These are phyloP conservation scores for Malthinus flaveolus DNA, from an alignment of 2,888 invertebrate species.

Conservation along the genomic window DNA sequence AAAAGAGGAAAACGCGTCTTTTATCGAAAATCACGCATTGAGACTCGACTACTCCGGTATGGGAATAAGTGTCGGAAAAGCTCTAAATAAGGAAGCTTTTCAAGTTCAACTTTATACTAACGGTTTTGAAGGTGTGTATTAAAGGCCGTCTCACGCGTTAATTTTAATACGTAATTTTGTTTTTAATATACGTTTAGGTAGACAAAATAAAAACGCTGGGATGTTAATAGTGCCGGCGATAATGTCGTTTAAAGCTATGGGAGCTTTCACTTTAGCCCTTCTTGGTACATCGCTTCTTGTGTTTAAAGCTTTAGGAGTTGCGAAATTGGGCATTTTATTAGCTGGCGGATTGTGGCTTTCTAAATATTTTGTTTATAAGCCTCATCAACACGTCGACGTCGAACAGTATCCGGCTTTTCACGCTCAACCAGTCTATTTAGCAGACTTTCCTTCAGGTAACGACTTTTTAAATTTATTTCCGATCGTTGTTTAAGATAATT, in stretches of 20 bases:
- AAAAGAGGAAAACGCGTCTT: constrained; percentile 45
- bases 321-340: constrained; percentile 69
- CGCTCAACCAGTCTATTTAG: not conserved
- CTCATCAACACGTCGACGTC: not conserved
- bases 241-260: constrained; percentile 70
- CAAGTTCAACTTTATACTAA: constrained; percentile 50
- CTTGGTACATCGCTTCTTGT: constrained; percentile 65
- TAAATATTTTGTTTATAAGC: constrained; percentile 35
- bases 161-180: constrained; percentile 37
- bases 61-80: constrained; percentile 58
- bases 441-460: not conserved
- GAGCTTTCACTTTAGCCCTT: constrained; percentile 64
- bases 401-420: not conserved
- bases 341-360: constrained; percentile 58
- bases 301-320: constrained; percentile 69
- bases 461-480: not conserved
- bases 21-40: constrained; percentile 59
- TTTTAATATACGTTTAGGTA: constrained; percentile 43
- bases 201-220: constrained; percentile 65
- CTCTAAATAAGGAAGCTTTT: constrained; percentile 56
- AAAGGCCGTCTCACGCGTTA: not conserved
- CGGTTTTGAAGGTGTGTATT: constrained; percentile 44
- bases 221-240: constrained; percentile 66
- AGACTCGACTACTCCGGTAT: constrained; percentile 61
- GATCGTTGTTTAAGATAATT: not conserved